Evolutionary conservation across 1,140 invertebrate species (phyloP), one percentile per base, ranked within the genome.

Genomic region (Metopolophium dirhodum): DNA sequence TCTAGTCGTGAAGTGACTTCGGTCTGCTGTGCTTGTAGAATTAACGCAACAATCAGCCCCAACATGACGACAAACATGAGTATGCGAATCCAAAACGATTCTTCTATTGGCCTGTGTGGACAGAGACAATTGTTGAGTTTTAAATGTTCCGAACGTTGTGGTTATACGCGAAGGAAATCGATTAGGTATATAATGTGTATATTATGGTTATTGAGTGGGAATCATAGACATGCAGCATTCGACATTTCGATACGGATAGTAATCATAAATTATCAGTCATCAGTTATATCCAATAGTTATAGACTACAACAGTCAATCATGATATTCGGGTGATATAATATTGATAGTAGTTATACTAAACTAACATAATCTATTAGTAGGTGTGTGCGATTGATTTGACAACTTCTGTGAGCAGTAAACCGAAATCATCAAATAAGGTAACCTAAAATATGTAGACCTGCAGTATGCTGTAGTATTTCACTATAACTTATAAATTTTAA

Each of bases 11-110:
- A 98, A 2, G 98, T 98, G 90, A 97, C 97, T 95, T 98, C 98
- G 0, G 97, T 98, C 95, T 99, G 98, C 94, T 98, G 97, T 4
- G 97, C 97, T 95, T 99, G 98, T 86, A 98, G 96, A 94, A 98
- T 96, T 86, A 98, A 95, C 2, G 97, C 96, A 30, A 98, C 95
- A 22, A 97, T 96, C 94, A 98, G 97, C 14, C 96, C 96, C 0
- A 97, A 77, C 7, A 97, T 95, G 30, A 97, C 96, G 57, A 97
- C 96, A 18, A 96, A 95, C 93, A 96, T 96, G 30, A 96, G 61
- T 51, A 94, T 87, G 23, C 90, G 87, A 87, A 94, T 93, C 90
- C 87, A 93, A 89, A 86, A 93, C 11, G 68, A 90, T 54, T 83
- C 87, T 87, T 93, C 93, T 18, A 85, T 82, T 37, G 61, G 54